Evolutionary conservation across 2,888 invertebrate species (phyloP).

Genomic region (Pelosia muscerda): DNA sequence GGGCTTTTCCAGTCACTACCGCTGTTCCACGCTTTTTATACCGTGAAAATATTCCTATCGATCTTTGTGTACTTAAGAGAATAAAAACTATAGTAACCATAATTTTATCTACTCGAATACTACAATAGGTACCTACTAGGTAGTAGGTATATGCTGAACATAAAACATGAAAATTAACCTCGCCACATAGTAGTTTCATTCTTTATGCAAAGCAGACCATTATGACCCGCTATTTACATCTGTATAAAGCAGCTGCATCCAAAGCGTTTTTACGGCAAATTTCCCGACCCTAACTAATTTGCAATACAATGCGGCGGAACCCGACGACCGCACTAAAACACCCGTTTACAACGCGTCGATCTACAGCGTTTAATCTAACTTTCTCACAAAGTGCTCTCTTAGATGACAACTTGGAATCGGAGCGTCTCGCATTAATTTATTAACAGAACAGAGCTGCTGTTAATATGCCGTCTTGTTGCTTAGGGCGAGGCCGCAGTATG

Average conservation of each 20-base stretch:
- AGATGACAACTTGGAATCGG: slow-evolving; percentile 63
- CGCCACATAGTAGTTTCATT: slow-evolving; percentile 7
- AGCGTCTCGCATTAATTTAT: slow-evolving; percentile 65
- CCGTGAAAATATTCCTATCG: no score
- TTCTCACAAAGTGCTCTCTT: slow-evolving; percentile 70
- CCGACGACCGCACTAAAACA: slow-evolving; percentile 63
- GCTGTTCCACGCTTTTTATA: neutral
- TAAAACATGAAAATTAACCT: slow-evolving; percentile 16
- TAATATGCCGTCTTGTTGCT: slow-evolving; percentile 21
- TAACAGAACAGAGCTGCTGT: slow-evolving; percentile 43
- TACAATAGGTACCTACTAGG: no score
- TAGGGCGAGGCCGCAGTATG: slow-evolving; percentile 8
- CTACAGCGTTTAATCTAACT: slow-evolving; percentile 81
- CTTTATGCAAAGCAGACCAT: slow-evolving; percentile 25
- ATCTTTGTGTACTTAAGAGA: no score
- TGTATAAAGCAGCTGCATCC: slow-evolving; percentile 29
- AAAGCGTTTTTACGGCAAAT: slow-evolving; percentile 44
- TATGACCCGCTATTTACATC: slow-evolving; percentile 22
- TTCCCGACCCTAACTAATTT: slow-evolving; percentile 66
- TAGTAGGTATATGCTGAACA: no score
- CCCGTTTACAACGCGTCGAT: slow-evolving; percentile 71
- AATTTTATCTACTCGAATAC: no score
- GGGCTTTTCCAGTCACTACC: neutral
- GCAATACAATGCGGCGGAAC: slow-evolving; percentile 71
- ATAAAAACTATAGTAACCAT: neutral